Evolutionary conservation across 2,113 vertebrate genomes (phyloP), one percentile per base, ranked within the genome.

Genomic region (Hypocryptadius cinnamomeus): DNA sequence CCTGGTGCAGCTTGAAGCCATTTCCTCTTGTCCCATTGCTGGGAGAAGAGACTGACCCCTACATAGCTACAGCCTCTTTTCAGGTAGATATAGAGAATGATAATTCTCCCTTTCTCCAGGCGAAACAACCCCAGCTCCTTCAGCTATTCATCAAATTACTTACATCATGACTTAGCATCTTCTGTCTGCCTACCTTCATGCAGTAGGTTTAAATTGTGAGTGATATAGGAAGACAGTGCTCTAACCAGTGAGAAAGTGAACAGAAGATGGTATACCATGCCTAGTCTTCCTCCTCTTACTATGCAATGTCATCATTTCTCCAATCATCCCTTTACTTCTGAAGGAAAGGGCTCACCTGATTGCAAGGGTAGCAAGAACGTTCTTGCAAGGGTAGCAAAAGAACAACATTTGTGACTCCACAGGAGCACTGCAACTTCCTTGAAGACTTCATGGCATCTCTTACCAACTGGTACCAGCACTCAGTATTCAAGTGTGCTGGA

Each of bases 331-430:
- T 37, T 78, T 35, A 6, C 14, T 42, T 87, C 39, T 23, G 28
- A 74, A 61, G 28, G 18, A 66, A 66, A 82, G 15, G 5, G 5
- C 13, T 79, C 17, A 35, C 4, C 16, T 42, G 2, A 14, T 54
- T 59, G 23, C 39, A 59, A 17, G 6, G 5, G 53, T 5, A 54
- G 39, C 14, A 72, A 33, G 40, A 54, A 54, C 0, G 0, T 33
- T 45, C 48, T 45, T 73, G 23, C 22, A 54, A 45, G 22, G 9
- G 23, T 33, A 72, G 40, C 18, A 13, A 19, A 72, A 82, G 30
- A 20, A 25, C 7, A 72, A 8, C 6, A 44, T 66, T 59, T 25
- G 31, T 27, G 27, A 60, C 33, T 51, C 12, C 53, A 56, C 1
- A 0, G 63, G 11, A 72, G 5, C 37, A 37, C 21, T 64, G 27